phyloP scores from a whole-genome alignment of 1,140 invertebrate genomes.

The Drosophila arizonae region DNA sequence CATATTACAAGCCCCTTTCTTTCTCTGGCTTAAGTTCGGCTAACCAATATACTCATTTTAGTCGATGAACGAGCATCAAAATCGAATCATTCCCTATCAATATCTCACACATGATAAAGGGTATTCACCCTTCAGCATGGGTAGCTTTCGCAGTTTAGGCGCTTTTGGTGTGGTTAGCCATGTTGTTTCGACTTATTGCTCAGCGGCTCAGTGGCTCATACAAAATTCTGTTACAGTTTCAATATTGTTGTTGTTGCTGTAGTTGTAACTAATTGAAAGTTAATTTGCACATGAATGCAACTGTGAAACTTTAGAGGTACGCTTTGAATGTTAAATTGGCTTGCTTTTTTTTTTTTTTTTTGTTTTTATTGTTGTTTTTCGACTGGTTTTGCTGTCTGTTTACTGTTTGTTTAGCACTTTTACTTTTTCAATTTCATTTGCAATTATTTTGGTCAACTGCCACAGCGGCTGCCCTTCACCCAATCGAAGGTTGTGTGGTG shows the following conservation, averaged over 20 bases:
- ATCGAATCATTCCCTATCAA: too few species aligned
- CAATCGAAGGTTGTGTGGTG: slow-evolving; percentile 39
- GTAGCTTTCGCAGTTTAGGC: too few species aligned
- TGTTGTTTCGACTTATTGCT: too few species aligned
- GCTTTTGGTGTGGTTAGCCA: slow-evolving; percentile 4
- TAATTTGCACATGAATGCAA: slow-evolving; percentile 61
- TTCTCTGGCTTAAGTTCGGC: too few species aligned
- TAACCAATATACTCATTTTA: too few species aligned
- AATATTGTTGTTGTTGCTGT: slow-evolving; percentile 25
- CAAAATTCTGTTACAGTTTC: slow-evolving; percentile 50
- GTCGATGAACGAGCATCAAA: too few species aligned
- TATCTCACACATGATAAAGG: too few species aligned
- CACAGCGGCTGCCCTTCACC: slow-evolving; percentile 35
- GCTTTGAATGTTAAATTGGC: slow-evolving; percentile 49
- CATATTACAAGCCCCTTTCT: too few species aligned
- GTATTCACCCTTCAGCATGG: too few species aligned
- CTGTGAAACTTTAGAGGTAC: slow-evolving; percentile 50
- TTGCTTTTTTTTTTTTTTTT: slow-evolving; percentile 21
- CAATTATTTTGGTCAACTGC: slow-evolving; percentile 40
- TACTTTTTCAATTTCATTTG: slow-evolving; percentile 56
- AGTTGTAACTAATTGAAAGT: slow-evolving; percentile 57
- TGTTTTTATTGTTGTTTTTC: slow-evolving; percentile 3
- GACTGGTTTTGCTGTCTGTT: slow-evolving; percentile 5
- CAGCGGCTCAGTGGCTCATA: slow-evolving; percentile 1
- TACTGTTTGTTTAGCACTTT: slow-evolving; percentile 45